phyloP scores from a whole-genome alignment of 2,113 vertebrate species.

The Pelmatolapia mariae region DNA sequence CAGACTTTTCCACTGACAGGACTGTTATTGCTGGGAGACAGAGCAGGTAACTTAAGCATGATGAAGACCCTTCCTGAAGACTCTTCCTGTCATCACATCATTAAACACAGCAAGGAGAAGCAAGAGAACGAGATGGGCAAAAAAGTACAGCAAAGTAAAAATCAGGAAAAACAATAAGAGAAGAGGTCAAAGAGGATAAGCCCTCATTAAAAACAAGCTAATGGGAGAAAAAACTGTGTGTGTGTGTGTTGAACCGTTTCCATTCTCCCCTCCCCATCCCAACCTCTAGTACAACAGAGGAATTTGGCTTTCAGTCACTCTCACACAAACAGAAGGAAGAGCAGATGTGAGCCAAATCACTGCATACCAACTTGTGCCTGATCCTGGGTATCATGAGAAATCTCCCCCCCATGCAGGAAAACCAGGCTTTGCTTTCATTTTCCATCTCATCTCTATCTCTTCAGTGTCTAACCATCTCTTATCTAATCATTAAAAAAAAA shows the following conservation, averaged over 20 bases:
- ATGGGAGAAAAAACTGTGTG: background rate
- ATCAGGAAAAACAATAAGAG: background rate
- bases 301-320: slow-evolving; percentile 33
- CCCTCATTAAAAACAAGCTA: background rate
- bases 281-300: slow-evolving; percentile 7
- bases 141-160: background rate
- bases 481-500: background rate
- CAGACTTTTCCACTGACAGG: background rate
- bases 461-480: background rate
- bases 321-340: slow-evolving; percentile 8
- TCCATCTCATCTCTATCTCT: background rate
- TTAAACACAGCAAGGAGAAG: background rate
- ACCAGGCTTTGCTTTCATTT: background rate
- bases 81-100: slow-evolving; percentile 7
- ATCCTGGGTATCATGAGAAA: slow-evolving; percentile 26
- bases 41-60: background rate
- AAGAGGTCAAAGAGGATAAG: background rate
- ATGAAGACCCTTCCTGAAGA: background rate
- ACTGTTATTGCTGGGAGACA: background rate
- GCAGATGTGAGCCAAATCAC: slow-evolving; percentile 40
- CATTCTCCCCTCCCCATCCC: background rate
- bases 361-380: slow-evolving; percentile 35
- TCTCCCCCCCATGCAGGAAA: background rate
- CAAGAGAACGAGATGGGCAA: background rate
- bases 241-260: background rate